These are phyloP conservation scores for Himantopus leucocephalus DNA, from an alignment of 2,113 vertebrate genomes.

Conservation along the genomic window DNA sequence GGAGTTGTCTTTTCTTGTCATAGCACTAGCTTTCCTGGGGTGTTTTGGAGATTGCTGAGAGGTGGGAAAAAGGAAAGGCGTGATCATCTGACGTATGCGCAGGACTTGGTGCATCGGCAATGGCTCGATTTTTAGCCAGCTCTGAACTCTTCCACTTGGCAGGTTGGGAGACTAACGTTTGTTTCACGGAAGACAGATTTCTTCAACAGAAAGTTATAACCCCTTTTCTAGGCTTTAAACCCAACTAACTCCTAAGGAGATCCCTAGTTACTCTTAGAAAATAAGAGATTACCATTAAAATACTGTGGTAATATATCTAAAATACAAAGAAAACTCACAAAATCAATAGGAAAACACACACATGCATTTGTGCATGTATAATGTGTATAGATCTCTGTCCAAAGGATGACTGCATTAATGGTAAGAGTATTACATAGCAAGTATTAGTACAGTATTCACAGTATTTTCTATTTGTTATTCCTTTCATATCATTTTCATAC, in stretches of 20 bases:
- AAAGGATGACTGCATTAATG: neutral
- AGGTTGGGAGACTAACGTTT: neutral
- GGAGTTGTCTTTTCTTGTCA: neutral
- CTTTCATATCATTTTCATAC: neutral
- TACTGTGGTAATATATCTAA: neutral
- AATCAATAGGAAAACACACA: neutral
- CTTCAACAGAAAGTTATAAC: neutral
- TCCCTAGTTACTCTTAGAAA: neutral
- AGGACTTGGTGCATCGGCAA: neutral
- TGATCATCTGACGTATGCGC: neutral
- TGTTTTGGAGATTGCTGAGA: neutral
- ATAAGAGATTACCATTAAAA: neutral
- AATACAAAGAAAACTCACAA: neutral
- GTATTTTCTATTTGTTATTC: neutral
- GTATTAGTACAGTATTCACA: neutral
- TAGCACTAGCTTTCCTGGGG: neutral
- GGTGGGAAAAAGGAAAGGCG: neutral
- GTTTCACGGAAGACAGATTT: neutral
- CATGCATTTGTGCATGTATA: neutral
- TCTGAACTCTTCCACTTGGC: neutral
- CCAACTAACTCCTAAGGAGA: neutral
- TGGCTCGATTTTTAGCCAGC: neutral
- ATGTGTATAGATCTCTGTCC: neutral
- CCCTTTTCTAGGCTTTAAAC: neutral
- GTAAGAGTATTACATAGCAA: neutral